These are phyloP conservation scores for Lamellibrachia luymesi DNA, from an alignment of 1,140 invertebrate species.

Conservation along the genomic window DNA sequence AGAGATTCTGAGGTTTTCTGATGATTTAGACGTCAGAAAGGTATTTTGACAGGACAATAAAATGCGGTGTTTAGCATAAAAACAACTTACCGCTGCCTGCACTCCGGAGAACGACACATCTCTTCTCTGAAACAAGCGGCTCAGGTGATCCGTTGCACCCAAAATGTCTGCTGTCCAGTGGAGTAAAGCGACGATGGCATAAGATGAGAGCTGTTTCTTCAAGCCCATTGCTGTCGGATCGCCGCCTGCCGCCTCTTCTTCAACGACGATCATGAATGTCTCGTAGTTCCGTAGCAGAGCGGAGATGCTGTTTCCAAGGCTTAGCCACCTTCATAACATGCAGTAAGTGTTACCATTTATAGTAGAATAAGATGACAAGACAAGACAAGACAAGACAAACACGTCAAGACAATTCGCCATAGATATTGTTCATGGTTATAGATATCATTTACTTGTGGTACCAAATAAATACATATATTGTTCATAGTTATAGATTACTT, in stretches of 20 bases:
- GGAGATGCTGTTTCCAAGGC: neutral
- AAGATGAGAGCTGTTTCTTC: neutral
- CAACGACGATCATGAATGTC: neutral
- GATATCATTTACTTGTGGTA: too few species aligned
- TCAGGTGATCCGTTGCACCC: neutral
- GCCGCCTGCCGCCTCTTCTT: neutral
- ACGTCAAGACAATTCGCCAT: neutral
- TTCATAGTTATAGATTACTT: neutral
- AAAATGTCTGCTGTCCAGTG: neutral
- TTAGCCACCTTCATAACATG: conserved; percentile 2
- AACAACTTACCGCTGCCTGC: neutral
- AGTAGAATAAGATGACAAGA: neutral
- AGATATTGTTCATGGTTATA: too few species aligned
- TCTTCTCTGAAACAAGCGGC: neutral
- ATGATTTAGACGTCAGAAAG: too few species aligned
- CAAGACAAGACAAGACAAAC: neutral
- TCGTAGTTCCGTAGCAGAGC: conserved; percentile 3
- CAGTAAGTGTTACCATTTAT: neutral
- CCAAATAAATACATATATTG: neutral
- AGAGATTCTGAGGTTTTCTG: too few species aligned
- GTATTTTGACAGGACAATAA: too few species aligned
- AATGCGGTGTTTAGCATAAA: too few species aligned
- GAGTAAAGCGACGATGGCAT: neutral
- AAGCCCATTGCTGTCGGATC: neutral
- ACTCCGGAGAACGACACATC: neutral